Evolutionary conservation across 2,113 vertebrate genomes (phyloP).

Genomic region (Trogon surrucura): DNA sequence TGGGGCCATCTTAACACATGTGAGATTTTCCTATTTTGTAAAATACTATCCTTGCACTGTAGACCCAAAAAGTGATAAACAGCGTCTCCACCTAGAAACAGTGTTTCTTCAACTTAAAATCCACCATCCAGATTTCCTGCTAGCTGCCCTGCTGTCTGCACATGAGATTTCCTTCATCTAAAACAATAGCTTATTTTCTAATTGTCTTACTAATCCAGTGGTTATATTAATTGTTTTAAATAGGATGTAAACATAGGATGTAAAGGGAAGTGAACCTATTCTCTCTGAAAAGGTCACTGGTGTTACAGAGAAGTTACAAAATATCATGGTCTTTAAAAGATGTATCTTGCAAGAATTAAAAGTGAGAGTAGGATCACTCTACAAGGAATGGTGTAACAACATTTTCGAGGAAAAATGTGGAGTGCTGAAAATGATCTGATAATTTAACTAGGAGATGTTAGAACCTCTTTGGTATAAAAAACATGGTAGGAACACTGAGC

Average conservation of each 20-base stretch:
- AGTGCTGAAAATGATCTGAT: not conserved
- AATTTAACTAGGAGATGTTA: not conserved
- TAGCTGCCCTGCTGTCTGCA: not conserved
- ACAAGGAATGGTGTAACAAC: not conserved
- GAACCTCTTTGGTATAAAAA: not conserved
- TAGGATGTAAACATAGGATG: accelerated
- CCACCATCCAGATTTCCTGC: not conserved
- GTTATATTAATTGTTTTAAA: not conserved
- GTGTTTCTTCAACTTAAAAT: not conserved
- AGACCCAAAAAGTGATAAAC: not conserved
- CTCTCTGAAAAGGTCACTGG: not conserved
- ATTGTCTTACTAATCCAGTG: not conserved
- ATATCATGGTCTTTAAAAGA: not conserved
- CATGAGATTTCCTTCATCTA: not conserved
- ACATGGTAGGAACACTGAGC: accelerated
- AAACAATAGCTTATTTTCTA: not conserved
- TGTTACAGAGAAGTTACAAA: not conserved
- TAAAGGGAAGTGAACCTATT: not conserved
- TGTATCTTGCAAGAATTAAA: not conserved
- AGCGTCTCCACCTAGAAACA: not conserved
- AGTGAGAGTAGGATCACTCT: not conserved
- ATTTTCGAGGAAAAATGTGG: not conserved
- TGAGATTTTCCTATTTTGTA: not conserved
- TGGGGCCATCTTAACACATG: not conserved
- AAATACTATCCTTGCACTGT: not conserved